Percentiles rank a stretch among this genome's conserved stretches.
phyloP scores from a whole-genome alignment of 2,113 vertebrate genomes.

The Dipodomys spectabilis region DNA sequence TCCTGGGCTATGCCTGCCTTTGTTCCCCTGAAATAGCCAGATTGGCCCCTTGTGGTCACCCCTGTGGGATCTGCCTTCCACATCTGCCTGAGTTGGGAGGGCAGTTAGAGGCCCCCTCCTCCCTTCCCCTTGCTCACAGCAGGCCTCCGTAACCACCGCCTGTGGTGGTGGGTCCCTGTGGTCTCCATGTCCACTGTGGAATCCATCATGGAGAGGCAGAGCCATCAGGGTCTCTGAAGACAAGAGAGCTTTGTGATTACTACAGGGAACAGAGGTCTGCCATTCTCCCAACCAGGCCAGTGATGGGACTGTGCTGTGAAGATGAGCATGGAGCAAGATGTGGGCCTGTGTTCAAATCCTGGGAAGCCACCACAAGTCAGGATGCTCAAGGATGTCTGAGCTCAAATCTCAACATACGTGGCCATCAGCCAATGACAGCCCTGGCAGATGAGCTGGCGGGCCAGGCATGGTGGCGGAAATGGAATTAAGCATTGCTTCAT shows the following conservation, averaged over 20 bases:
- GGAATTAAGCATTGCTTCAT: neutral
- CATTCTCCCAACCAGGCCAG: too few relatives aligned
- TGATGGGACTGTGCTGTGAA: too few relatives aligned
- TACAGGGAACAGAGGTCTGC: too few relatives aligned
- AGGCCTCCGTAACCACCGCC: neutral
- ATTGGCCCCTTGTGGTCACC: too few relatives aligned
- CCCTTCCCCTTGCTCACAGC: neutral
- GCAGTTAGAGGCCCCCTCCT: too few relatives aligned
- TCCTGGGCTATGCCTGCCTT: too few relatives aligned
- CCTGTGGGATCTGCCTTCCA: neutral
- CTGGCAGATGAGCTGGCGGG: neutral
- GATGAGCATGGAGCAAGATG: too few relatives aligned
- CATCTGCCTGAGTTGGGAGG: neutral
- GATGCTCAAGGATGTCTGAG: neutral
- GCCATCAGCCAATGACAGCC: neutral
- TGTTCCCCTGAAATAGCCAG: neutral
- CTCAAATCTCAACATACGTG: neutral
- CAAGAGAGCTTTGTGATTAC: too few relatives aligned
- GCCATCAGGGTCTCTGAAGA: too few relatives aligned
- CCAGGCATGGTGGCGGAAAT: accelerated
- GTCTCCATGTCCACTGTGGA: too few relatives aligned
- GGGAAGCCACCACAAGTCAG: accelerated
- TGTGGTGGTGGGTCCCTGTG: neutral
- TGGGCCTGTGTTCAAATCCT: too few relatives aligned
- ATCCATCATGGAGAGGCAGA: too few relatives aligned